Base-by-base conservation (phyloP, 1,140 invertebrate species). In the Pseudobourletiella spinata region DNA sequence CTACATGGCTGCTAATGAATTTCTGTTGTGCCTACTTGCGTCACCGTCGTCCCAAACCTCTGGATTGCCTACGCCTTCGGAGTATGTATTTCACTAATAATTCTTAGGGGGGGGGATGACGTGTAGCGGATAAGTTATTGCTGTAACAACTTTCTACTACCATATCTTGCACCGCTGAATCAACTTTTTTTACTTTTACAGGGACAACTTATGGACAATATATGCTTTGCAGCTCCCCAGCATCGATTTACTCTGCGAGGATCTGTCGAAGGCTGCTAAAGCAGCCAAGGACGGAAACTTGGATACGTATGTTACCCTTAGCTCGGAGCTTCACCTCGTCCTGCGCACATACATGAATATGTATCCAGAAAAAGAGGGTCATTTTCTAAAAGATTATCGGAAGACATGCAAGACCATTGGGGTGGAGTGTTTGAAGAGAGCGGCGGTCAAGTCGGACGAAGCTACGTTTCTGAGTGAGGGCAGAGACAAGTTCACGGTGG, bases 161-260 rank as follows among this genome's bases (percentile, higher is more conserved):
- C n/a, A n/a, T n/a, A n/a, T n/a, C n/a, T n/a, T n/a, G n/a, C n/a
- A n/a, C n/a, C n/a, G n/a, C n/a, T n/a, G n/a, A n/a, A n/a, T n/a
- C n/a, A n/a, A n/a, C n/a, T n/a, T n/a, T n/a, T n/a, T n/a, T n/a
- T n/a, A n/a, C n/a, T n/a, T 32, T 57, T 39, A n/a, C 35, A 68
- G 66, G 24, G 66, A 68, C 30, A 55, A 22, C 6, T 50, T 50
- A 1, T 69, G 64, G 64, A 69, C 68, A 30, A 57, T 64, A 3
- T 69, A 69, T 55, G 55, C 62, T 2, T 30, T 69, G n/a, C 42
- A 57, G 18, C 25, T 52, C 8, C 64, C 68, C 1, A 35, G 48
- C 35, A 63, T 64, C 14, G 62, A 65, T 8, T 24, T 57, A 28
- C 22, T 67, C 2, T 59, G 52, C n/a, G 59, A 69, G 18, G 68